Evolutionary conservation across 2,113 vertebrate genomes (phyloP).

Genomic region (Propithecus coquereli): DNA sequence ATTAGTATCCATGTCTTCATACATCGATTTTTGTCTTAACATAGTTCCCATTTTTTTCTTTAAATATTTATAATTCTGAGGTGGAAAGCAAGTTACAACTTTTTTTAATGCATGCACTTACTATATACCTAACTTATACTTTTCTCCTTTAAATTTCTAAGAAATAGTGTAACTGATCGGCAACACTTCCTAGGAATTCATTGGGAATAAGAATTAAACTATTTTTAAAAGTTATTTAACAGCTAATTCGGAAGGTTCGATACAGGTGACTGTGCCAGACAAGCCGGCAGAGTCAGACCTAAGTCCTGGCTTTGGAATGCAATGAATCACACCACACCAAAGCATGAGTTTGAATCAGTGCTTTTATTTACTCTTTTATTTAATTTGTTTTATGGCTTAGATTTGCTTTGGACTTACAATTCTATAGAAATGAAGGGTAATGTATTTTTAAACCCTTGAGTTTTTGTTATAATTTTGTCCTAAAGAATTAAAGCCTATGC

Average conservation of each 20-base stretch:
- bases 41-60: conserved; percentile 20
- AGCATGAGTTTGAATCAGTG: conserved; percentile 58
- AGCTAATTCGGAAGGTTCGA: not conserved
- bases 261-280: not conserved
- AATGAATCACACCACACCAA: conserved; percentile 77
- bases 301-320: conserved; percentile 47
- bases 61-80: conserved; percentile 26
- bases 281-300: not conserved
- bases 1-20: not conserved
- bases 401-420: conserved; percentile 52
- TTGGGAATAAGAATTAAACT: not conserved
- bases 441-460: conserved; percentile 38
- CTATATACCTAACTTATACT: conserved; percentile 7
- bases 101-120: conserved; percentile 9
- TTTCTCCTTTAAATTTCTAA: conserved; percentile 31
- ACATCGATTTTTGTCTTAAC: not conserved
- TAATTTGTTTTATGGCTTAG: conserved; percentile 52
- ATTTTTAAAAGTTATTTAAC: not conserved
- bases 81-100: conserved; percentile 36
- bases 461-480: conserved; percentile 28
- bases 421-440: conserved; percentile 24
- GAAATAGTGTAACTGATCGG: not conserved
- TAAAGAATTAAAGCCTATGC: conserved; percentile 31
- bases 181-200: conserved; percentile 13
- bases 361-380: conserved; percentile 61